Evolutionary conservation across 2,113 vertebrate genomes (phyloP), one percentile per base, ranked within the genome.

Genomic region (Salvelinus sp.): DNA sequence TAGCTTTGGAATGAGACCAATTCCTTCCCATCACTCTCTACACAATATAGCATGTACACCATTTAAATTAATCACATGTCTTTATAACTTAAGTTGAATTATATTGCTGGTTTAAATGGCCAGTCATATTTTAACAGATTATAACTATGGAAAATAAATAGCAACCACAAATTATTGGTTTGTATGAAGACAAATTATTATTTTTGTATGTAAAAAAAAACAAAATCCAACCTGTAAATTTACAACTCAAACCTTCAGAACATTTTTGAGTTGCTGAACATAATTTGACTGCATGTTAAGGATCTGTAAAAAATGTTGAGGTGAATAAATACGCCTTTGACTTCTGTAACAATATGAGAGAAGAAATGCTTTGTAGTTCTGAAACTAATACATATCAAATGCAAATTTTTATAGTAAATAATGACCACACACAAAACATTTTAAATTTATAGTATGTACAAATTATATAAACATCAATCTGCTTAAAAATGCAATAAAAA

Each of bases 401-500:
- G 76, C 77, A 28, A 66, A 62, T 47, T 38, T 74, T 65, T 50
- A 71, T 58, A 13, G 63, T 58, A 63, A 50, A 44, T 76, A 25
- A 76, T 23, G 33, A 71, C 27, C 57, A 82, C 74, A 77, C 70
- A 73, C 72, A 38, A 57, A 75, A 60, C 22, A 69, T 20, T 23
- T 44, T 70, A 38, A 12, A 69, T 69, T 0, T 72, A 72, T 16
- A n/a, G 20, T 62, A 60, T 58, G 14, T 76, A 47, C 67, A 79
- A 76, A 77, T 65, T 23, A 13, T 38, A 69, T 73, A 83, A 74
- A 76, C 68, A 72, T 64, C 54, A 74, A 76, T 78, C 12, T 12
- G 20, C 76, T 72, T 57, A 22, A 68, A 54, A 7, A 69, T 73
- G 64, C 57, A 9, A 75, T 71, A 57, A 69, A 57, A 68, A 23